Base-by-base conservation (phyloP, 2,113 vertebrate genomes). In the Gallinago jamesoni region DNA sequence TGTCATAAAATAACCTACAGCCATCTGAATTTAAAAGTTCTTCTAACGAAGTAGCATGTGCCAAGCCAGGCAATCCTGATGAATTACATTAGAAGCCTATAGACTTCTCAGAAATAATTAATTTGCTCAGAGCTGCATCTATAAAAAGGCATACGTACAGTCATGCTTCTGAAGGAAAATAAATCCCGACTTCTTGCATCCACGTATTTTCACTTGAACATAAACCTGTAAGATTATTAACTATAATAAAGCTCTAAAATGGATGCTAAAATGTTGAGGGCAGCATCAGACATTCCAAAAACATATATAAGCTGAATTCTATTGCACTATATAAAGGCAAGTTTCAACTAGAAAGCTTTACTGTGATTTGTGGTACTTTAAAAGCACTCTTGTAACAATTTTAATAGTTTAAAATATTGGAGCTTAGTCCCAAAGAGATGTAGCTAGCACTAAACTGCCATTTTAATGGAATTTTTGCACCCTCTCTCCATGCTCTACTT, bases 401-500 rank as follows among this genome's bases (percentile, higher is more conserved):
- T 94, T 87, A 96, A 96, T 91, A 94, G 91, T 92, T 93, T 94
- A 95, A 95, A 95, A 94, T 94, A 95, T 52, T 89, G 84, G 67
- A 94, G 74, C 74, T 76, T 84, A 92, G 74, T 93, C 91, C 89
- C 89, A 95, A 76, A 91, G 92, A 96, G 89, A 95, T 87, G 89
- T 60, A 85, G 90, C 69, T 78, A 76, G 77, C 1, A 7, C 84
- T 94, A 90, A 95, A 95, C 86, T 91, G 77, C 96, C 74, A 91
- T 87, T 96, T 94, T 96, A 96, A 96, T 94, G 91, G 86, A 72
- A 94, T 95, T 96, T 96, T 85, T 95, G 91, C 47, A 94, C 90
- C 45, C 14, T 79, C 86, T 89, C 81, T 93, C 89, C 60, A 73
- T 62, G 55, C 25, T 93, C 69, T 69, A 93, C 93, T 97, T 97